These are phyloP conservation scores for Xanthorhoe spadicearia DNA, from an alignment of 2,888 invertebrate genomes.

Conservation along the genomic window DNA sequence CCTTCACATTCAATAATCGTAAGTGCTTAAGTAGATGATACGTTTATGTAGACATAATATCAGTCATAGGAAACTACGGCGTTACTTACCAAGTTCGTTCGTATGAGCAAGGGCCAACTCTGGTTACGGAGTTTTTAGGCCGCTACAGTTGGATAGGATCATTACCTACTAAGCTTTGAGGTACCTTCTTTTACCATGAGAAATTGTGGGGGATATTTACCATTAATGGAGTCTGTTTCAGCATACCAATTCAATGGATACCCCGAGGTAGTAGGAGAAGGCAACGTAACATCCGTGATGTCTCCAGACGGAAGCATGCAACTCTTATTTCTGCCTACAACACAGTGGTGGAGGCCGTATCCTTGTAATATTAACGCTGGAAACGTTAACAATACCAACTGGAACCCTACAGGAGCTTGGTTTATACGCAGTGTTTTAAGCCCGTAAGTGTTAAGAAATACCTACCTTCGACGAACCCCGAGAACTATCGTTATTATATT, in stretches of 20 bases:
- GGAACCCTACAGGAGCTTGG: slow-evolving; percentile 56
- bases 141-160: too few relatives aligned
- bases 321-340: slow-evolving; percentile 65
- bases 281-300: slow-evolving; percentile 64
- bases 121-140: too few relatives aligned
- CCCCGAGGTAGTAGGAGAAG: slow-evolving; percentile 70
- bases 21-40: too few relatives aligned
- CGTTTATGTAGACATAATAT: too few relatives aligned
- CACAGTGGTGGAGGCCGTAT: slow-evolving; percentile 48
- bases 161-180: too few relatives aligned
- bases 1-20: slow-evolving; percentile 39
- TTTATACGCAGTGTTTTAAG: slow-evolving; percentile 64
- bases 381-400: slow-evolving; percentile 34
- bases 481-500: too few relatives aligned
- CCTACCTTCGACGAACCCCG: too few relatives aligned
- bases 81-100: too few relatives aligned
- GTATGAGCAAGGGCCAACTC: too few relatives aligned
- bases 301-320: slow-evolving; percentile 70
- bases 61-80: too few relatives aligned
- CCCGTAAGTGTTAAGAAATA: slow-evolving; percentile 56
- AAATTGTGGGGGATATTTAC: too few relatives aligned
- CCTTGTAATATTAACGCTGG: slow-evolving; percentile 31
- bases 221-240: slow-evolving; percentile 24
- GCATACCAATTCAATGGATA: slow-evolving; percentile 35
- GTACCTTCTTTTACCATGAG: too few relatives aligned